These are phyloP conservation scores for Melieria picta DNA, from an alignment of 2,888 invertebrate genomes.

Conservation along the genomic window DNA sequence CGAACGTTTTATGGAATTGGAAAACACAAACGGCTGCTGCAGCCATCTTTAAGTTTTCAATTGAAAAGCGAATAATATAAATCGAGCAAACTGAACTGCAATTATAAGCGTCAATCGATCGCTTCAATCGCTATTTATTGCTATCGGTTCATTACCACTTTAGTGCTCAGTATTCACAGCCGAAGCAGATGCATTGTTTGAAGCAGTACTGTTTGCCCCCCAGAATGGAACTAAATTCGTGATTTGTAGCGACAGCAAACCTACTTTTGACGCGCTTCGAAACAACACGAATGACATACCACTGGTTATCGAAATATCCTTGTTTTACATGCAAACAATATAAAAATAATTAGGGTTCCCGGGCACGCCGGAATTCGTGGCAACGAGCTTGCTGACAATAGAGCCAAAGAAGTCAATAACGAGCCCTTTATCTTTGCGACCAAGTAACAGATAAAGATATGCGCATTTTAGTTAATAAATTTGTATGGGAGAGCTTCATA, in stretches of 20 bases:
- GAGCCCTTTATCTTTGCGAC: background rate
- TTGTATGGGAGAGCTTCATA: too few species aligned
- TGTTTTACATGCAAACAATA: background rate
- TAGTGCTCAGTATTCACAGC: background rate
- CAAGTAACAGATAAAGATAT: too few species aligned
- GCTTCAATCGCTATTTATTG: too few species aligned
- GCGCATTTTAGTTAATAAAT: too few species aligned
- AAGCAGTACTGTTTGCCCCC: background rate
- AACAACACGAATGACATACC: background rate
- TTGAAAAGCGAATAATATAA: too few species aligned
- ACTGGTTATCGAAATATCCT: conserved; percentile 1
- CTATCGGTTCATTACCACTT: background rate
- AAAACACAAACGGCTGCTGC: too few species aligned
- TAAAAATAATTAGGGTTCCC: conserved; percentile 11
- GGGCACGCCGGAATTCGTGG: conserved; percentile 7
- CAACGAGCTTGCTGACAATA: background rate
- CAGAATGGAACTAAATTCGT: background rate
- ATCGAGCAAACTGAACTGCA: too few species aligned
- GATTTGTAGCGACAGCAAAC: conserved; percentile 5
- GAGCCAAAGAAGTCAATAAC: background rate
- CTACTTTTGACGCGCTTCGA: background rate
- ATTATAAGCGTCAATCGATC: too few species aligned
- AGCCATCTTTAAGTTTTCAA: too few species aligned
- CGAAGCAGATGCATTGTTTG: too few species aligned
- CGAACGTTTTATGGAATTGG: too few species aligned